Evolutionary conservation across 1,140 invertebrate genomes (phyloP), one percentile per base, ranked within the genome.

Genomic region (Harpegnathos saltator): DNA sequence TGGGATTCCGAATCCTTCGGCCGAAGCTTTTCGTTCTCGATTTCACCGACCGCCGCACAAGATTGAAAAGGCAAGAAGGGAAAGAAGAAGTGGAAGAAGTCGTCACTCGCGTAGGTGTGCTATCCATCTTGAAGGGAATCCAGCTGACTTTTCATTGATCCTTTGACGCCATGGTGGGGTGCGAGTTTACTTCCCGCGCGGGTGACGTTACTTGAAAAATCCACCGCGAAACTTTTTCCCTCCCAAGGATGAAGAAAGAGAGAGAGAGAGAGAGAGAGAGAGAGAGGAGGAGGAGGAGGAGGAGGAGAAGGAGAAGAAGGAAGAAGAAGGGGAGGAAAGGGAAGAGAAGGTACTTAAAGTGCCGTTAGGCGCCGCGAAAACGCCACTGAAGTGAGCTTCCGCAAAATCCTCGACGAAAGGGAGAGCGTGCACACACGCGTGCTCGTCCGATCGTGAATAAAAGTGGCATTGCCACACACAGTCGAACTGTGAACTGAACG

Each of bases 201-300:
- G 86, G 86, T 87, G 85, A 87, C 86, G 82, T 87, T 84, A 71
- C 74, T 87, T 74, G 85, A 88, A 86, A 89, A 86, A 89, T 89
- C 65, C 85, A 81, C 86, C 62, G 82, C 82, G 69, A 81, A 89
- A 87, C 74, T 85, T 89, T 88, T 84, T 81, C 87, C 80, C 38
- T 68, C 5, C 66, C 82, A 33, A 74, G 59, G 54, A 68, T n/a
- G 59, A 54, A 48, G 59, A 54, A 38, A 33, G 7, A 33, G 33
- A 33, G 12, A 48, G 75, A 17, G n/a, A n/a, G n/a, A n/a, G n/a
- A n/a, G n/a, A n/a, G n/a, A n/a, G n/a, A n/a, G n/a, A n/a, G n/a
- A n/a, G n/a, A n/a, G n/a, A n/a, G n/a, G n/a, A n/a, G n/a, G n/a
- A n/a, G n/a, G n/a, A 52, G 22, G 29, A 52, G 22, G 58, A 33